Base-by-base conservation (phyloP, 92 coral and sea anemone genomes). In the Phenganax marumi region DNA sequence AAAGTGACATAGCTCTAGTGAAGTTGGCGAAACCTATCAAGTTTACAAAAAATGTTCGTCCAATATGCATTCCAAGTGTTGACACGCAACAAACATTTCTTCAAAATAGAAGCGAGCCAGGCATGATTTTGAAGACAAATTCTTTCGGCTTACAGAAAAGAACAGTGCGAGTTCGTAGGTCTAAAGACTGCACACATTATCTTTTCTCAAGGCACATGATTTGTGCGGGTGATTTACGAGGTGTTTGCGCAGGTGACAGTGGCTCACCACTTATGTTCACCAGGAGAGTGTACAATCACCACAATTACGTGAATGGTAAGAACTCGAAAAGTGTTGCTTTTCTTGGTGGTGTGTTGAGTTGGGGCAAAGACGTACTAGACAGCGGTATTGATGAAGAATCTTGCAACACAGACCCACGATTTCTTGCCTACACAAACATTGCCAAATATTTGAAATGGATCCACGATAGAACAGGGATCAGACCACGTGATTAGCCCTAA, bases 201-300 rank as follows among this genome's bases (percentile, higher is more conserved):
- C 25, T 50, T 8, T 94, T 74, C 78, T 86, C 66, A 2, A 75
- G 71, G 21, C 81, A 52, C 66, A 88, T 92, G 89, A 79, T 92
- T 43, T 94, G 98, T 80, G 98, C 98, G 6, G 98, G 98, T 12
- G 57, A 46, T 50, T 61, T 50, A 65, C 84, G 71, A 26, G 87
- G 80, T 18, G 80, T 89, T 52, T 94, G 98, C 76, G 85, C 92
- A 14, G 91, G 94, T 47, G 98, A 94, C 65, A 94, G 97, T 70
- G 98, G 98, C 3, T 90, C 98, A 19, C 98, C 98, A 8, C 82
- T 94, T 49, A 88, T 94, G 97, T 94, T 94, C 54, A 60, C 97
- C 9, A 89, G 89, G 0, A 79, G 76, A 14, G 75, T 3, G 50
- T 70, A 71, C 60, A 73, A 75, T 62, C 90, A 84, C 68, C 52